Conservation (phyloP, 2,113 vertebrate genomes). For the Spheniscus mendiculus region DNA sequence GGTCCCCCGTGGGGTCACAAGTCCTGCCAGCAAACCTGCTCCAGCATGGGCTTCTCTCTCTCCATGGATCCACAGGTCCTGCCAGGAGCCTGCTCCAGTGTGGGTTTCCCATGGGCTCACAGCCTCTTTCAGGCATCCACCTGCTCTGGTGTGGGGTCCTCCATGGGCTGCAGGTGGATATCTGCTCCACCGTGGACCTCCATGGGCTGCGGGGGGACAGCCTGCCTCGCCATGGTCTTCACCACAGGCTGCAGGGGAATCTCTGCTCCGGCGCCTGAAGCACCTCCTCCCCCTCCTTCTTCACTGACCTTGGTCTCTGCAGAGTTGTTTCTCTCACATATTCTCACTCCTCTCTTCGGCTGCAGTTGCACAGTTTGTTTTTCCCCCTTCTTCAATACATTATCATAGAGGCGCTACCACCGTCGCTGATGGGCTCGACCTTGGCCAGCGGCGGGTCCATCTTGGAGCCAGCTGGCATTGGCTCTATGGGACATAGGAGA, state of each 20-base stretch:
- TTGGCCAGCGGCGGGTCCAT: neutral
- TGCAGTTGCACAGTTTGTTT: neutral
- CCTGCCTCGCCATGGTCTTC: no score
- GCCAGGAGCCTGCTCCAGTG: neutral
- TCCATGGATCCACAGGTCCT: no score
- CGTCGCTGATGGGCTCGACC: fast-evolving
- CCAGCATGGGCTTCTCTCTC: no score
- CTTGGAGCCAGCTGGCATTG: neutral
- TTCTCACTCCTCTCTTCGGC: neutral
- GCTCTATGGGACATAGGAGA: neutral
- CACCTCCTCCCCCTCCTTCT: neutral
- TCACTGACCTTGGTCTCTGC: neutral
- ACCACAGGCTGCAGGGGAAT: neutral
- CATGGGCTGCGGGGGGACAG: neutral
- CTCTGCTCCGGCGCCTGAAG: neutral
- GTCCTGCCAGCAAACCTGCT: no score
- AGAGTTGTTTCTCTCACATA: neutral
- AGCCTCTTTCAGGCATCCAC: neutral
- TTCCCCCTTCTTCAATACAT: neutral
- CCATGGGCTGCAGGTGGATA: neutral
- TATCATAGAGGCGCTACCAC: neutral
- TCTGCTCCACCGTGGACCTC: neutral
- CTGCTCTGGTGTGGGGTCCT: neutral
- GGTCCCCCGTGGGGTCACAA: no score
- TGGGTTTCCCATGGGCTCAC: neutral